Evolutionary conservation across 2,888 invertebrate genomes (phyloP).

Genomic region (Zygaena filipendulae): DNA sequence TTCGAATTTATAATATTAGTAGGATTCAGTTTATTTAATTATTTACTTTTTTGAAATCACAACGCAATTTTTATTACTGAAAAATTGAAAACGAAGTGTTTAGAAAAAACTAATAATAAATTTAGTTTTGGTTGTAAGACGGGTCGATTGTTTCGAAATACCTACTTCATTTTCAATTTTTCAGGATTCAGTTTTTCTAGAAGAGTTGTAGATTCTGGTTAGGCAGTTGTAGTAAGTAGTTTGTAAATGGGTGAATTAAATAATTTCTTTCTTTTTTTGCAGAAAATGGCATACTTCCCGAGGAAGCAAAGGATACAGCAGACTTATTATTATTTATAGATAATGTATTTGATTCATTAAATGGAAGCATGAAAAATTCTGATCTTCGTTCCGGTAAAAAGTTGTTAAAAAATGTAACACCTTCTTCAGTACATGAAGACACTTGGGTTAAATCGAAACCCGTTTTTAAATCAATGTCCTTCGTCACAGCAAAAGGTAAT

Average conservation of each 20-base stretch:
- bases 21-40: too few relatives aligned
- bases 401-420: slow-evolving; percentile 7
- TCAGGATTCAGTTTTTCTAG: not conserved
- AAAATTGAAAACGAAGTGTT: not conserved
- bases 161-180: too few relatives aligned
- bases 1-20: too few relatives aligned
- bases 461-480: slow-evolving; percentile 4
- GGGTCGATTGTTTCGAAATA: too few relatives aligned
- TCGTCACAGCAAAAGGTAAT: slow-evolving; percentile 1
- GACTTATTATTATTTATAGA: slow-evolving; percentile 11
- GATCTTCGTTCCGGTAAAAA: slow-evolving; percentile 4
- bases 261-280: slow-evolving; percentile 9
- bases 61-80: too few relatives aligned
- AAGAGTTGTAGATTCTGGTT: not conserved
- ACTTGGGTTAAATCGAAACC: slow-evolving; percentile 4
- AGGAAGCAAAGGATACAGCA: slow-evolving; percentile 10
- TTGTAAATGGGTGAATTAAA: not conserved
- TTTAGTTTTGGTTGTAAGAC: not conserved
- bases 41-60: too few relatives aligned
- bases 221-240: too few relatives aligned
- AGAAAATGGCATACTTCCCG: slow-evolving; percentile 8
- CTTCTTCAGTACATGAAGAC: slow-evolving; percentile 8
- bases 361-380: slow-evolving; percentile 9
- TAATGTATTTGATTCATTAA: slow-evolving; percentile 12
- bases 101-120: not conserved